A percentile compares a stretch with the other conserved stretches of the same genome.
These are phyloP conservation scores for Ictalurus punctatus DNA, from an alignment of 2,113 vertebrate genomes.

Conservation along the genomic window DNA sequence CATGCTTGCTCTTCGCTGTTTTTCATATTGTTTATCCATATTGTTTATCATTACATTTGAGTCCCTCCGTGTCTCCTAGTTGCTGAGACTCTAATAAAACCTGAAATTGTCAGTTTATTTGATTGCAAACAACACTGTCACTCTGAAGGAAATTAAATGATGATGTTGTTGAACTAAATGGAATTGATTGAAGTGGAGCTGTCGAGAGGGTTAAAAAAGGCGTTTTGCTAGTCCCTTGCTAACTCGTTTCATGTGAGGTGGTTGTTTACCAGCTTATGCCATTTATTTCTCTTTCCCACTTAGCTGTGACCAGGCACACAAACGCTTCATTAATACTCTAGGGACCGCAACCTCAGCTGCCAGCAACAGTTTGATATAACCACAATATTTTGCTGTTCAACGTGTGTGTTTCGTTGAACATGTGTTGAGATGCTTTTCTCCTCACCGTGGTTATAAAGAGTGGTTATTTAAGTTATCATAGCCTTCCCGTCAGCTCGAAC, in stretches of 20 bases:
- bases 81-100: slow-evolving; percentile 11
- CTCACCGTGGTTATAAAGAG: not conserved
- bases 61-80: not conserved
- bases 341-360: not conserved
- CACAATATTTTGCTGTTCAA: not conserved
- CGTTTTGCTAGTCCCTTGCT: not conserved
- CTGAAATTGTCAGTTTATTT: slow-evolving; percentile 23
- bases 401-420: not conserved
- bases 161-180: slow-evolving; percentile 24
- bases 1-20: slow-evolving; percentile 44
- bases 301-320: not conserved
- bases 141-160: slow-evolving; percentile 26
- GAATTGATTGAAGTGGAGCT: slow-evolving; percentile 32
- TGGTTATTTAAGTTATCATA: not conserved
- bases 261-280: not conserved
- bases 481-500: not conserved
- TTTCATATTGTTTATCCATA: not conserved
- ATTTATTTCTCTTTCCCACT: not conserved
- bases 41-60: slow-evolving; percentile 54
- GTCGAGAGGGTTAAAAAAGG: slow-evolving; percentile 10
- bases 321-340: not conserved
- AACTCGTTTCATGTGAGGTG: not conserved
- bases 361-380: not conserved
- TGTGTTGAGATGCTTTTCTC: not conserved
- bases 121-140: slow-evolving; percentile 12